Evolutionary conservation across 2,888 invertebrate species (phyloP).

Genomic region (Papilio elwesi): DNA sequence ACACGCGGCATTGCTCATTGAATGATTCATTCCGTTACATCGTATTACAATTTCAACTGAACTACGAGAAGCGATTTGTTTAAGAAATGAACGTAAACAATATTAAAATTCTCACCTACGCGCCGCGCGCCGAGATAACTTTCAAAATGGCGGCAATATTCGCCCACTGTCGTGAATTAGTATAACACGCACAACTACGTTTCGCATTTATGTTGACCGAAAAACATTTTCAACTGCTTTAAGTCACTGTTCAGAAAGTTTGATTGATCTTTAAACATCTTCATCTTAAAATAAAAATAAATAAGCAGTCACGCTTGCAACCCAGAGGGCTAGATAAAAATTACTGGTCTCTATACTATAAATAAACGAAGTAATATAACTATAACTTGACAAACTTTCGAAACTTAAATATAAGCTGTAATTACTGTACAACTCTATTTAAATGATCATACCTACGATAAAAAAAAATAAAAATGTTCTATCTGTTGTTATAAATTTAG

Average conservation of each 20-base stretch:
- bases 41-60: constrained; percentile 3
- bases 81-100: constrained; percentile 50
- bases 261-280: too few species aligned
- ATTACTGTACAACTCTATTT: background rate
- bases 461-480: background rate
- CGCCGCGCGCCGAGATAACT: constrained; percentile 60
- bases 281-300: too few species aligned
- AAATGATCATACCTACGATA: background rate
- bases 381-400: background rate
- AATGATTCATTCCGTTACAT: constrained; percentile 1
- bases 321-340: too few species aligned
- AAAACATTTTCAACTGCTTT: constrained; percentile 4
- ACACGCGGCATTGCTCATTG: background rate
- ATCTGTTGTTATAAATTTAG: constrained; percentile 8
- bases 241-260: too few species aligned
- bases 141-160: constrained; percentile 73
- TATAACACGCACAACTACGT: constrained; percentile 26
- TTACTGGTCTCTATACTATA: too few species aligned
- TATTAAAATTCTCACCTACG: constrained; percentile 70
- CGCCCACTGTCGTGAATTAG: constrained; percentile 65
- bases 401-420: background rate
- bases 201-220: constrained; percentile 4
- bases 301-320: too few species aligned
- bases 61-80: background rate
- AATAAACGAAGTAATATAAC: too few species aligned